phyloP scores from a whole-genome alignment of 2,113 vertebrate genomes.

The Varanus komodoensis region DNA sequence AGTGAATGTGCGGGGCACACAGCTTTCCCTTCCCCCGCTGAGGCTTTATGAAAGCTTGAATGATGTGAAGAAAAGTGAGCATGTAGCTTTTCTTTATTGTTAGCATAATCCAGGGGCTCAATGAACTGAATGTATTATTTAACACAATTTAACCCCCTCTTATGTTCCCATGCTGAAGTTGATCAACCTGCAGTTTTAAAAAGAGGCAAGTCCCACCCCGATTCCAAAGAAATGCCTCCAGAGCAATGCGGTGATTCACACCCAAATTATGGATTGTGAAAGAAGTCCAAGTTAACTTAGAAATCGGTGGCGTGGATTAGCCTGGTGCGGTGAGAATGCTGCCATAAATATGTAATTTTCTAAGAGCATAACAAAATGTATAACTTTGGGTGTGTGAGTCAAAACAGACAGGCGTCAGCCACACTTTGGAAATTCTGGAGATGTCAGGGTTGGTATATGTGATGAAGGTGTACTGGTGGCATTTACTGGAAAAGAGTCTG shows the following conservation, averaged over 20 bases:
- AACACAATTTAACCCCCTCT: not conserved
- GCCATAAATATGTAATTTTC: not conserved
- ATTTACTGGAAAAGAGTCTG: not conserved
- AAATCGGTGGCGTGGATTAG: not conserved
- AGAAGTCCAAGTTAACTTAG: constrained; percentile 4
- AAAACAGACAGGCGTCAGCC: not conserved
- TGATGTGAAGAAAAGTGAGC: constrained; percentile 5
- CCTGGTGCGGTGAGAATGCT: not conserved
- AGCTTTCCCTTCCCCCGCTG: not conserved
- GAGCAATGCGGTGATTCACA: not conserved
- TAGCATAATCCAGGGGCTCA: not conserved
- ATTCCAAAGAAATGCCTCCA: no score
- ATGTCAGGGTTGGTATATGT: not conserved
- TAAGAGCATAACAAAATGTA: not conserved
- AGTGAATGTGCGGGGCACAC: not conserved
- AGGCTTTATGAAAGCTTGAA: not conserved
- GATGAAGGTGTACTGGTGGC: not conserved
- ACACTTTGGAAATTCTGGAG: not conserved
- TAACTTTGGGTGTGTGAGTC: not conserved
- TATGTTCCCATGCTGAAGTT: not conserved
- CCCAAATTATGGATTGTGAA: not conserved
- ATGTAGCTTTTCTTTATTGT: not conserved
- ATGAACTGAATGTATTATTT: not conserved
- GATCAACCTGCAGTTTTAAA: constrained; percentile 4
- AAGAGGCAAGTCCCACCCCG: no score